These are phyloP conservation scores for Cricetomys ansorgei DNA, from an alignment of 2,113 vertebrate species.

Conservation along the genomic window DNA sequence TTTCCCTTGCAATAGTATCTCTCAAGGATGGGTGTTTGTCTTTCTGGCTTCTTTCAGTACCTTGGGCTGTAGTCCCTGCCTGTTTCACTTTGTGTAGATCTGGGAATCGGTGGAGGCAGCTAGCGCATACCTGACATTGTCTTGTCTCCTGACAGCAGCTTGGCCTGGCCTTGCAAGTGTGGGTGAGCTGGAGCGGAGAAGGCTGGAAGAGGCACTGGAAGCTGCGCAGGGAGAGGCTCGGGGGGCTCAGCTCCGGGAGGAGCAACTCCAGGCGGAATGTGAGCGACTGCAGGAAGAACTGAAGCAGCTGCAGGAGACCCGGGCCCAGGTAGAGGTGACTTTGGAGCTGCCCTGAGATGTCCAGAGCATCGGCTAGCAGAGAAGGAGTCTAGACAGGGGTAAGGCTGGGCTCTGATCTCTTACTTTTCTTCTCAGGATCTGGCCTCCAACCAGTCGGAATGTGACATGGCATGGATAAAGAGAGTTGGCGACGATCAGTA, in stretches of 20 bases:
- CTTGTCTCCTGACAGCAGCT: conserved; percentile 84
- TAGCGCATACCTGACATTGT: background rate
- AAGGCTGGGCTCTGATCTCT: conserved; percentile 27
- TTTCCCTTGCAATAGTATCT: background rate
- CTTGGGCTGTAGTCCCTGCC: background rate
- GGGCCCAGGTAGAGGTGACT: conserved; percentile 89
- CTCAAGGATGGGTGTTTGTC: background rate
- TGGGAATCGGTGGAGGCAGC: background rate
- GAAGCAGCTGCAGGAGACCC: conserved; percentile 90
- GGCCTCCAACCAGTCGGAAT: conserved; percentile 93
- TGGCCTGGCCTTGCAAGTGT: conserved; percentile 89
- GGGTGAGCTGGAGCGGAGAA: conserved; percentile 91
- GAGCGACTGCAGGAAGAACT: conserved; percentile 94
- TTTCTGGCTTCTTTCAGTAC: background rate
- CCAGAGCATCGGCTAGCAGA: background rate
- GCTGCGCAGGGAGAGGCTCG: conserved; percentile 92
- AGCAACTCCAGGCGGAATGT: conserved; percentile 93
- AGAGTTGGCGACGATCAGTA: conserved; percentile 98
- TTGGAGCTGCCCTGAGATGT: background rate
- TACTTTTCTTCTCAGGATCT: conserved; percentile 89
- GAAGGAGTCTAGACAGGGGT: background rate
- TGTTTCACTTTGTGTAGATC: background rate
- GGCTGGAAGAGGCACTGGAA: conserved; percentile 94
- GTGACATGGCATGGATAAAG: conserved; percentile 98
- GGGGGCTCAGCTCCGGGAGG: conserved; percentile 94